Conservation (phyloP, 2,113 vertebrate species). For the Piprites chloris region DNA sequence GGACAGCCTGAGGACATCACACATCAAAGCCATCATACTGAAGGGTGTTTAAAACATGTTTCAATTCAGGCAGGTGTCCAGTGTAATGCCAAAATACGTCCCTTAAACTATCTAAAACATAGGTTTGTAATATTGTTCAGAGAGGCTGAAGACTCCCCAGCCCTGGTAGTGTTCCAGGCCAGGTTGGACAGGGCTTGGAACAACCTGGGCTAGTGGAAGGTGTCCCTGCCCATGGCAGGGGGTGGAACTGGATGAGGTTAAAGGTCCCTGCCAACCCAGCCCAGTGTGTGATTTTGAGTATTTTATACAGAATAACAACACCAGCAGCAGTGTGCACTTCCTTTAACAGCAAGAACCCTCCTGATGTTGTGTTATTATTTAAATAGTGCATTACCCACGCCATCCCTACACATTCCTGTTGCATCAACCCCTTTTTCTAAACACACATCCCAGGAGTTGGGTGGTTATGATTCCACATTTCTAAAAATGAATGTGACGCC, state of each 20-base stretch:
- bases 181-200: not conserved
- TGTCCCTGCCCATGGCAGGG: not conserved
- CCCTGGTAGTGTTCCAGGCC: not conserved
- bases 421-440: not conserved
- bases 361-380: not conserved
- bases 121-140: rapidly evolving
- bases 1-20: not conserved
- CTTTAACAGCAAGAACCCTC: not conserved
- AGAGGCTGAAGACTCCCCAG: not conserved
- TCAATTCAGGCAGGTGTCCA: not conserved
- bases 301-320: rapidly evolving
- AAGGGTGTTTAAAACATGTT: too few species aligned
- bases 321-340: not conserved
- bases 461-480: not conserved
- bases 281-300: not conserved
- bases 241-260: rapidly evolving
- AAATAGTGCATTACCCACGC: not conserved
- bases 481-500: conserved; percentile 1
- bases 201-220: not conserved
- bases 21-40: not conserved
- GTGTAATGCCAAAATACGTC: not conserved
- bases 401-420: not conserved
- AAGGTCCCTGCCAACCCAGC: not conserved
- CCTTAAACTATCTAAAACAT: not conserved
- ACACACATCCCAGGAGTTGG: not conserved